Evolutionary conservation across 2,888 invertebrate genomes (phyloP).

Genomic region (Agonopterix arenella): DNA sequence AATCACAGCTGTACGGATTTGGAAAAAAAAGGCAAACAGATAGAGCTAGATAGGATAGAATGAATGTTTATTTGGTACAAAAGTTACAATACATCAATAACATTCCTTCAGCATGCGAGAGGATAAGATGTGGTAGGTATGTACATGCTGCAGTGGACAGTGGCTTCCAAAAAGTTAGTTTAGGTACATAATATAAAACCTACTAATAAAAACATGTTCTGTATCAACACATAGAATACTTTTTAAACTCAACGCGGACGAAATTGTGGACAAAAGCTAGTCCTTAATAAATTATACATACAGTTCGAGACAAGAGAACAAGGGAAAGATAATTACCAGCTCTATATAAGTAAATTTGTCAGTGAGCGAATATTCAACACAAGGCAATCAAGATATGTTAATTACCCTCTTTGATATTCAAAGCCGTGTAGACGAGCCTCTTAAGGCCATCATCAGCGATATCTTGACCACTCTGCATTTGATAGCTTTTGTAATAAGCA

Average conservation of each 20-base stretch:
- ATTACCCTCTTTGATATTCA: conserved; percentile 52
- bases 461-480: conserved; percentile 33
- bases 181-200: too few species aligned
- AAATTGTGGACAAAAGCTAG: background rate
- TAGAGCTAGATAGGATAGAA: too few species aligned
- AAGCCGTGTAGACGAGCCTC: conserved; percentile 37
- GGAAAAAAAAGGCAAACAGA: too few species aligned
- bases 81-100: too few species aligned
- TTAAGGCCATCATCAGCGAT: conserved; percentile 27
- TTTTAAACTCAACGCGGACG: background rate
- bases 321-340: conserved; percentile 15
- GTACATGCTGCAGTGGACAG: too few species aligned
- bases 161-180: too few species aligned
- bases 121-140: too few species aligned
- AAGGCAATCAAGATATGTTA: conserved; percentile 56
- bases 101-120: too few species aligned
- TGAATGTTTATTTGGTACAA: too few species aligned
- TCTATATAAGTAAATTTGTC: conserved; percentile 33
- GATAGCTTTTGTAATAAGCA: conserved; percentile 25
- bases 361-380: conserved; percentile 27
- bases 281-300: background rate
- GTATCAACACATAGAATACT: too few species aligned
- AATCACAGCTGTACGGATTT: too few species aligned
- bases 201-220: too few species aligned
- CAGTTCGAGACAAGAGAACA: background rate